A percentile compares a stretch with the other conserved stretches of the same genome.
phyloP scores from a whole-genome alignment of 2,888 invertebrate species.

The Dermolepida albohirtum region DNA sequence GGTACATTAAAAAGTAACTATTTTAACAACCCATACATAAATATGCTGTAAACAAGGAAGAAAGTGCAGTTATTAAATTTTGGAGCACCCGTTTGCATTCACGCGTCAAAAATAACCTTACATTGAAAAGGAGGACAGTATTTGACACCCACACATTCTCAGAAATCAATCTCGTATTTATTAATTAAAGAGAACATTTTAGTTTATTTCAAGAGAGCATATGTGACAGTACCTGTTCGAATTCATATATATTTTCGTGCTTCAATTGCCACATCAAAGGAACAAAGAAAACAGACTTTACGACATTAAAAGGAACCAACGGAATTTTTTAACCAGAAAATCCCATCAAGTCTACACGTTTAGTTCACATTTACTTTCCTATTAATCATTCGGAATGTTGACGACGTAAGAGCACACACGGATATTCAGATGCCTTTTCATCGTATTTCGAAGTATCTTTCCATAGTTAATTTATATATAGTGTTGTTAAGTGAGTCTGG shows the following conservation, averaged over 20 bases:
- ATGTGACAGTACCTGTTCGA: constrained; percentile 11
- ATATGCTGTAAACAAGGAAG: neutral
- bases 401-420: constrained; percentile 35
- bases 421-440: constrained; percentile 43
- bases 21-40: neutral
- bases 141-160: constrained; percentile 21
- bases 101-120: constrained; percentile 22
- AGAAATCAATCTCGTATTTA: constrained; percentile 21
- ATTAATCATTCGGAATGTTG: constrained; percentile 49
- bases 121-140: constrained; percentile 5
- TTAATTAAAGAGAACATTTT: constrained; percentile 31
- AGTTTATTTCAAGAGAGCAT: constrained; percentile 11
- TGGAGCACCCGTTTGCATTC: constrained; percentile 2
- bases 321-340: constrained; percentile 52
- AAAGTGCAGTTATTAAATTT: constrained; percentile 12
- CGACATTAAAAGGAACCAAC: constrained; percentile 35
- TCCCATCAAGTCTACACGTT: constrained; percentile 51
- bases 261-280: constrained; percentile 37
- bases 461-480: constrained; percentile 38
- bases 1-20: no score
- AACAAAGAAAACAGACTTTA: constrained; percentile 35
- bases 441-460: constrained; percentile 21
- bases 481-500: neutral
- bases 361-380: constrained; percentile 51
- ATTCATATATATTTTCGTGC: constrained; percentile 15